Percentiles rank a stretch among this genome's conserved stretches.
Evolutionary conservation across 2,797 vertebrate genomes (phyloP).

Genomic region (Pseudocheirus occidentalis): DNA sequence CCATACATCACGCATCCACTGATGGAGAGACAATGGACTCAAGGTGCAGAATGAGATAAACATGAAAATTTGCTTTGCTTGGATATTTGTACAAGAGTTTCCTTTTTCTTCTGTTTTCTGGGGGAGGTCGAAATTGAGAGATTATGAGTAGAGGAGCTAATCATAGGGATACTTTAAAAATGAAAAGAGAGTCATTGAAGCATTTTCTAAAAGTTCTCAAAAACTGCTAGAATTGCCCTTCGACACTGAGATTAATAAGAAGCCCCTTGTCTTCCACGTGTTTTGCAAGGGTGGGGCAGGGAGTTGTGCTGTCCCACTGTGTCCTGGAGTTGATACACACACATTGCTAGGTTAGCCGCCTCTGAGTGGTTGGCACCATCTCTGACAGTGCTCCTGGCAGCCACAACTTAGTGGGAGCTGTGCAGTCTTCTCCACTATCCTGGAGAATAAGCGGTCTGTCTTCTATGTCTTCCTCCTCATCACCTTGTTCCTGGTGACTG

Average conservation of each 20-base stretch:
- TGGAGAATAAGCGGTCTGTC: conserved; percentile 85
- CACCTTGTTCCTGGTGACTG: conserved; percentile 87
- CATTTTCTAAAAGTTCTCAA: too few species aligned
- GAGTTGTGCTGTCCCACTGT: conserved; percentile 96
- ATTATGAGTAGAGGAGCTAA: too few species aligned
- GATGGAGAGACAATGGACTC: too few species aligned
- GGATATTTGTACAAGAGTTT: too few species aligned
- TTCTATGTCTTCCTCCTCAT: conserved; percentile 83
- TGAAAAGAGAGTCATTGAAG: too few species aligned
- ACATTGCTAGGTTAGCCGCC: conserved; percentile 84
- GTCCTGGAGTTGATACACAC: conserved; percentile 89
- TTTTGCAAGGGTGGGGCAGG: conserved; percentile 92
- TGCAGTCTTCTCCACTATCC: conserved; percentile 88
- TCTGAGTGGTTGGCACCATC: conserved; percentile 90
- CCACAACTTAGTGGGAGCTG: conserved; percentile 88
- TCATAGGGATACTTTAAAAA: too few species aligned
- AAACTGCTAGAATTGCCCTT: conserved; percentile 93
- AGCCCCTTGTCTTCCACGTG: conserved; percentile 93
- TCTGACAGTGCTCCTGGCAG: conserved; percentile 94
- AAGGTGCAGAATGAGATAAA: too few species aligned
- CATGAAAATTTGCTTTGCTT: too few species aligned
- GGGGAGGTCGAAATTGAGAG: too few species aligned
- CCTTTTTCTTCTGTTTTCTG: too few species aligned
- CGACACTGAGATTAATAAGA: conserved; percentile 90
- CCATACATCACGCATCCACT: too few species aligned